Percentiles rank a stretch among this genome's conserved stretches.
phyloP scores from a whole-genome alignment of 1,140 invertebrate genomes.

The Drosophila ercepeae region DNA sequence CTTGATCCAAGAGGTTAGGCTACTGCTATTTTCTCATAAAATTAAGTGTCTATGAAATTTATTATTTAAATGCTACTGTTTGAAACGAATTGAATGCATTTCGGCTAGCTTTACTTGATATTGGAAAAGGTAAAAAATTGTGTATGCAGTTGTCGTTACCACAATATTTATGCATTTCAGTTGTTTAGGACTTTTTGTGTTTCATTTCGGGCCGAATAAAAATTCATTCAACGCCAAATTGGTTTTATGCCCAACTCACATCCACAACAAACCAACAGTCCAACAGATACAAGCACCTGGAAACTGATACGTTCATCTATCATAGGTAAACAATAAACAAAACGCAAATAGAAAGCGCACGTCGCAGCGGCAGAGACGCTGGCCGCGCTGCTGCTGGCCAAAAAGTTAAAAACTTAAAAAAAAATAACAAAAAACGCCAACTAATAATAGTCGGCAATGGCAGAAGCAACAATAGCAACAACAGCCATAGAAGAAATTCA shows the following conservation, averaged over 20 bases:
- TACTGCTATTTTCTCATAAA: neutral
- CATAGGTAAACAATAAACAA: constrained; percentile 80
- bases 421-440: constrained; percentile 51
- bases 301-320: constrained; percentile 71
- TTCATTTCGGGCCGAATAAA: constrained; percentile 53
- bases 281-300: constrained; percentile 38
- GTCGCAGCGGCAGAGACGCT: constrained; percentile 38
- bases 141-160: constrained; percentile 53
- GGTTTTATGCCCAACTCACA: constrained; percentile 41
- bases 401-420: constrained; percentile 50
- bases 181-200: constrained; percentile 42
- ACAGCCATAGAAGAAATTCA: constrained; percentile 63
- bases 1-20: neutral
- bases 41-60: neutral
- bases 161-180: constrained; percentile 66
- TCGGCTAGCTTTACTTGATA: neutral
- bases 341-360: constrained; percentile 82
- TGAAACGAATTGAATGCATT: constrained; percentile 11
- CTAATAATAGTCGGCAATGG: constrained; percentile 67
- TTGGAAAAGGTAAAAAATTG: constrained; percentile 40
- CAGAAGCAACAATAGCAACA: constrained; percentile 43
- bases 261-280: constrained; percentile 19
- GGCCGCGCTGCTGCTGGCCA: constrained; percentile 46
- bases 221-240: constrained; percentile 65
- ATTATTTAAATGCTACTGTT: neutral